Conservation (phyloP, 2,113 vertebrate genomes). For the Crotalus viridis region DNA sequence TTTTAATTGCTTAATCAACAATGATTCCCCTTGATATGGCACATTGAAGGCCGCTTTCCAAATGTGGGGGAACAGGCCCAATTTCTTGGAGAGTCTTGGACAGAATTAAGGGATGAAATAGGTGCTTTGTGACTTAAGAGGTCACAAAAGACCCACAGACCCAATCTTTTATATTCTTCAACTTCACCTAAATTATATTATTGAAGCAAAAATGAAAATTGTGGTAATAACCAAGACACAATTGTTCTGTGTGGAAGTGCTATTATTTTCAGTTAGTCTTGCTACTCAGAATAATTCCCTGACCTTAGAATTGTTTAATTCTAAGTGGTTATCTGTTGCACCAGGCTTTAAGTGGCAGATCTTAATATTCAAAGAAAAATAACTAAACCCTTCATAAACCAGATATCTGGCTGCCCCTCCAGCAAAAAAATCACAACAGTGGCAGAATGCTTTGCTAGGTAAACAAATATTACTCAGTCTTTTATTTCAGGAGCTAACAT, state of each 20-base stretch:
- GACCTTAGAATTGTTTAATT: not conserved
- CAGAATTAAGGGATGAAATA: not conserved
- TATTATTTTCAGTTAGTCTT: not conserved
- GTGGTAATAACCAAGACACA: not conserved
- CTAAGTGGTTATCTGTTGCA: not conserved
- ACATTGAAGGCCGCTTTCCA: not conserved
- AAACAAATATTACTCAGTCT: not conserved
- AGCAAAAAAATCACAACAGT: not conserved
- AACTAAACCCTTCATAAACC: not conserved
- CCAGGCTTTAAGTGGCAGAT: not conserved
- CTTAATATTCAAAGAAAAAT: not conserved
- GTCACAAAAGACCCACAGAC: not conserved
- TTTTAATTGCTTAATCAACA: not conserved
- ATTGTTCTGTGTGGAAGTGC: not conserved
- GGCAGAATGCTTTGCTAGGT: not conserved
- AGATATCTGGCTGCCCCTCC: not conserved
- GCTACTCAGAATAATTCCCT: not conserved
- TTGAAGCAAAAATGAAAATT: not conserved
- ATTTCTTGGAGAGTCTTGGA: not conserved
- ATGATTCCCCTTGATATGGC: not conserved
- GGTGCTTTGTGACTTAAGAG: not conserved
- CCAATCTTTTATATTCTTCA: not conserved
- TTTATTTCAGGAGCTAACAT: not conserved
- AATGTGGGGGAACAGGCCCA: not conserved
- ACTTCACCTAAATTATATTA: not conserved